Evolutionary conservation across 1,140 invertebrate genomes (phyloP), one percentile per base, ranked within the genome.

Genomic region (Capitella teleta): DNA sequence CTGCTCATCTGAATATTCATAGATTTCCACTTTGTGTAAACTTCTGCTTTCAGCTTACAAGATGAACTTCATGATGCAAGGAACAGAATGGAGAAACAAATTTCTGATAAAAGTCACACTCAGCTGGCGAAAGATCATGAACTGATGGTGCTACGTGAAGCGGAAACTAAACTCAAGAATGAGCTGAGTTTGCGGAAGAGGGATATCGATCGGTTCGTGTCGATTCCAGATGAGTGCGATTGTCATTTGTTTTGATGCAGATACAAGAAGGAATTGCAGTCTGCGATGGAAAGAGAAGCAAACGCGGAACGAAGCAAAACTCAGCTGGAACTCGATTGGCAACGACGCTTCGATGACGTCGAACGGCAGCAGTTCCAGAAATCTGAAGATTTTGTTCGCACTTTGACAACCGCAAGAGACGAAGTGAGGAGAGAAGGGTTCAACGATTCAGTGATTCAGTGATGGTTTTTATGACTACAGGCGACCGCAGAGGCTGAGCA

Each of bases 311-410:
- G 60, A 37, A 52, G 57, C 32, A 66, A 66, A 49, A 55, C 57
- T 3, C 64, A 68, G 57, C 30, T 62, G 37, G 61, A 67, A n/a
- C 49, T 68, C 2, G 67, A 68, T 57, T 71, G 68, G 68, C 67
- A 68, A 59, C 58, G 61, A 45, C 53, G 65, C 26, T 63, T 53
- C 48, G 63, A 68, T 32, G 58, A 64, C 42, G 19, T 62, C 5
- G 65, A 70, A 51, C 58, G 62, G 28, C 47, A 54, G 8, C 61
- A 65, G 54, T 68, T 65, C 49, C 55, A 63, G 38, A 61, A 61
- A 44, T 66, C 66, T 5, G 67, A 71, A 45, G 61, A 67, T 25
- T 53, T 71, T 0, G 59, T 68, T 28, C 60, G 61, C 47, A 64
- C 60, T 42, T 57, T 71, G 1, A 63, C 60, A 5, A 55, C 54